Evolutionary conservation across 1,140 invertebrate species (phyloP), one percentile per base, ranked within the genome.

Genomic region (Plodia interpunctella): DNA sequence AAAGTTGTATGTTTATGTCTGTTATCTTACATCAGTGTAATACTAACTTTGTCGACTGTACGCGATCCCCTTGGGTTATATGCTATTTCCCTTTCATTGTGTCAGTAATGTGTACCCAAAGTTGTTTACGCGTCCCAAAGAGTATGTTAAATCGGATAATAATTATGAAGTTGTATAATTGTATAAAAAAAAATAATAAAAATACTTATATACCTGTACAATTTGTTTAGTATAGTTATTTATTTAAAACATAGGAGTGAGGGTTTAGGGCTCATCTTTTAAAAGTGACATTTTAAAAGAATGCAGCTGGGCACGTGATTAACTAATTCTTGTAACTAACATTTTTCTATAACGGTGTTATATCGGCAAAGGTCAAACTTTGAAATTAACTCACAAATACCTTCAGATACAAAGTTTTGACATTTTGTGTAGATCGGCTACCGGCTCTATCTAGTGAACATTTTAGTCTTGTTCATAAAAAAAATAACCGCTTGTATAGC

Each of bases 191-290:
- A 83, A 76, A 79, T 76, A 75, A 78, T 73, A 77, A 80, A 80
- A 80, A 80, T 77, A 79, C 73, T 77, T 82, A 81, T 80, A 79
- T 81, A 84, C 70, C 60, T 87, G 77, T 89, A 87, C 83, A 82
- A 78, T 83, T 53, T 80, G 74, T 81, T 83, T 82, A 83, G 77
- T 67, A 74, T 89, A 88, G 78, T 82, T 79, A 89, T 89, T 89
- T 89, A 88, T 89, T 88, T 82, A 74, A 69, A 72, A 72, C 60
- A 59, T 72, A 68, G 64, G 64, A 51, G 57, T 62, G 66, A 60
- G 64, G 72, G 30, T 32, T 61, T 57, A 53, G 61, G 62, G 79
- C 87, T 89, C 82, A 59, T 80, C 84, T 84, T 85, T 87, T 89
- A 88, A 88, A 89, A 80, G 62, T 71, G 56, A 74, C 55, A 58